Evolutionary conservation across 1,140 invertebrate species (phyloP).

Genomic region (Rhagoletis zephyria): DNA sequence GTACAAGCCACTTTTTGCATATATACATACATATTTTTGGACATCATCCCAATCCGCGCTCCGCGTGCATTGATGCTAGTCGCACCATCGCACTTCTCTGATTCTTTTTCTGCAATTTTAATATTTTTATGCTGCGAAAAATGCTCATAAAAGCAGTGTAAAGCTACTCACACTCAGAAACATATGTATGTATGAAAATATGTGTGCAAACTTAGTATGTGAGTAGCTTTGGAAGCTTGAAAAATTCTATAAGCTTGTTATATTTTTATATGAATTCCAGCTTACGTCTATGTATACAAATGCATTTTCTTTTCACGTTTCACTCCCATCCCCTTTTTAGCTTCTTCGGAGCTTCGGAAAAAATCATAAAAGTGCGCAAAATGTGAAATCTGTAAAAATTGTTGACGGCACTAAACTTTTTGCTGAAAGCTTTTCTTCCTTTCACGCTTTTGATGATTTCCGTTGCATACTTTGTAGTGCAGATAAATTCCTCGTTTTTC

Average conservation of each 20-base stretch:
- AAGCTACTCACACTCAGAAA: too few relatives aligned
- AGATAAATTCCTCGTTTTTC: background rate
- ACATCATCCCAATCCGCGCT: too few relatives aligned
- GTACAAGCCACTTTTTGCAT: too few relatives aligned
- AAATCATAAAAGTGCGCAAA: background rate
- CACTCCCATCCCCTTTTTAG: background rate
- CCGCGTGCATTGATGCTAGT: too few relatives aligned
- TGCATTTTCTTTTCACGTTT: background rate
- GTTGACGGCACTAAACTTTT: background rate
- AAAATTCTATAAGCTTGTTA: background rate
- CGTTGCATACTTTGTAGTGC: conserved; percentile 5
- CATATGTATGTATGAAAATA: too few relatives aligned
- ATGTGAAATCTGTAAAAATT: background rate
- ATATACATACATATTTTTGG: too few relatives aligned
- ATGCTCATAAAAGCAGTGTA: too few relatives aligned
- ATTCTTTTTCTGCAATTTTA: too few relatives aligned
- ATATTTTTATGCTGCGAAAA: too few relatives aligned
- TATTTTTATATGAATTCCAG: background rate
- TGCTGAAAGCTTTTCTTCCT: background rate
- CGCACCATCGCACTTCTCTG: too few relatives aligned
- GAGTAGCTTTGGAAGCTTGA: too few relatives aligned
- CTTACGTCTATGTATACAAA: background rate
- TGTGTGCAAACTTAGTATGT: too few relatives aligned
- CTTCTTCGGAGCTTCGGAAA: background rate
- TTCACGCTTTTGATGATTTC: background rate